Percentiles rank a stretch among this genome's conserved stretches.
Evolutionary conservation across 2,888 invertebrate species (phyloP).

Genomic region (Megastigmus dorsalis): DNA sequence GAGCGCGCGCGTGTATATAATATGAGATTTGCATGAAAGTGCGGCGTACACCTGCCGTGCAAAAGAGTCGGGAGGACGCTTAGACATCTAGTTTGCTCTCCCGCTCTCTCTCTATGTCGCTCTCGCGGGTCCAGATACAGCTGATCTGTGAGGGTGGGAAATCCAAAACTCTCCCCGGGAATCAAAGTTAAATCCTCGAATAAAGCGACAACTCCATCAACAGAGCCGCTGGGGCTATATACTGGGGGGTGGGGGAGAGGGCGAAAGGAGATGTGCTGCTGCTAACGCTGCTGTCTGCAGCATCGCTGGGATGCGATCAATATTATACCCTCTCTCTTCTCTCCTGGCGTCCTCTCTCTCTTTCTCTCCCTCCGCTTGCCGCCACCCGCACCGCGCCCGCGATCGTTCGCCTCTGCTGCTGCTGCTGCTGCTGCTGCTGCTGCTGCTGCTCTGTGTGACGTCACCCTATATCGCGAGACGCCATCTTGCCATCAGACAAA

Average conservation of each 20-base stretch:
- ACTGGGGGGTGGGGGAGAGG: no score
- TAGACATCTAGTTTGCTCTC: no score
- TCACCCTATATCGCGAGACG: conserved; percentile 73
- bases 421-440: no score
- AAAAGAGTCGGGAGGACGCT: no score
- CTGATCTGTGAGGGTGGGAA: no score
- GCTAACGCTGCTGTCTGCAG: conserved; percentile 71
- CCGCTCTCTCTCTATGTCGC: no score
- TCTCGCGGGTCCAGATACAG: no score
- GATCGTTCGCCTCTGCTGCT: no score
- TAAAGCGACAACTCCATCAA: conserved; percentile 70
- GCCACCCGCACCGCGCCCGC: conserved; percentile 53
- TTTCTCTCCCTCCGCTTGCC: conserved; percentile 53
- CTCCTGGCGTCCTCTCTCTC: conserved; percentile 56
- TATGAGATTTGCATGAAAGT: conserved; percentile 5
- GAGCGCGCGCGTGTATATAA: no score
- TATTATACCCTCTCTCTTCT: conserved; percentile 66
- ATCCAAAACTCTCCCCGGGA: conserved; percentile 54
- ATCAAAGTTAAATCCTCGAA: conserved; percentile 68
- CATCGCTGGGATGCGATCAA: conserved; percentile 73
- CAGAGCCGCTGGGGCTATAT: no score
- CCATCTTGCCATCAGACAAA: conserved; percentile 70
- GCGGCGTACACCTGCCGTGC: not conserved
- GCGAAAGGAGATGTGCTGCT: no score
- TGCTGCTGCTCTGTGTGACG: no score